A percentile compares a stretch with the other conserved stretches of the same genome.
Evolutionary conservation across 2,888 invertebrate species (phyloP).

Genomic region (Aelia acuminata): DNA sequence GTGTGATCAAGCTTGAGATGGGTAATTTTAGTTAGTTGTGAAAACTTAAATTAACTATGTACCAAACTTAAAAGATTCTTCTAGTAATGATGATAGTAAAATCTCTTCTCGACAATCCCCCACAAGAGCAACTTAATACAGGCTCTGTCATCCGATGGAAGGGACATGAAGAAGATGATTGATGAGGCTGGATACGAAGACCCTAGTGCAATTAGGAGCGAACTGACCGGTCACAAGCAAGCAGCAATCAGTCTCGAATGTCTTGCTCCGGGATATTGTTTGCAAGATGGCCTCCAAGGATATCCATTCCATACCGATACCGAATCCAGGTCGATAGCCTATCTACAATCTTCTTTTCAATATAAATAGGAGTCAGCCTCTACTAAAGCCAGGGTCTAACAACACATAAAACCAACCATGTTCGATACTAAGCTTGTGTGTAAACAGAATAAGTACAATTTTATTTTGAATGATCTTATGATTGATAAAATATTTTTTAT

Average conservation of each 20-base stretch:
- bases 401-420: background rate
- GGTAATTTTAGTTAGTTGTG: too few relatives aligned
- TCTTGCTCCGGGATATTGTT: background rate
- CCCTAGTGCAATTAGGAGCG: background rate
- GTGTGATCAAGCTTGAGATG: too few relatives aligned
- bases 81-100: too few relatives aligned
- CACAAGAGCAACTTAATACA: background rate
- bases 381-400: background rate
- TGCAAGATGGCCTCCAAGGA: background rate
- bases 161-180: background rate
- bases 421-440: background rate
- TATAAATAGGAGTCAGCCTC: background rate
- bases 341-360: background rate
- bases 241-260: conserved; percentile 27
- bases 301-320: background rate
- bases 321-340: background rate
- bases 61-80: too few relatives aligned
- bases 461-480: conserved; percentile 4
- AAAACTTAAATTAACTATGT: too few relatives aligned
- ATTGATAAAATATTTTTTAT: too few relatives aligned
- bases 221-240: background rate
- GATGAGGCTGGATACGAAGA: background rate
- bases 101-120: background rate
- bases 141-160: background rate
- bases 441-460: background rate